phyloP scores from a whole-genome alignment of 1,140 invertebrate genomes.

The Drosophila nasuta region DNA sequence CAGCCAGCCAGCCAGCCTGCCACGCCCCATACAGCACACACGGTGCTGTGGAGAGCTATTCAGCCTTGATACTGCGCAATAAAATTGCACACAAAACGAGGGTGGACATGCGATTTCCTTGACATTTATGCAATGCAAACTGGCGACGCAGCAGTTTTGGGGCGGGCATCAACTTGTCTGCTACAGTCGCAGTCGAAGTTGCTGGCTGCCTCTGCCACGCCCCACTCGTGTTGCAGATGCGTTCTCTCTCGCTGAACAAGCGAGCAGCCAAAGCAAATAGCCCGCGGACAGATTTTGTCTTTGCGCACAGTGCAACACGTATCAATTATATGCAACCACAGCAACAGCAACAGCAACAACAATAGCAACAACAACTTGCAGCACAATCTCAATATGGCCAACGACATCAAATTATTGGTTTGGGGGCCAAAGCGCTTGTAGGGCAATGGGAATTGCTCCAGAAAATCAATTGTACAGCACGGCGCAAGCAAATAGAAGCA shows the following conservation, averaged over 20 bases:
- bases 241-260: slow-evolving; percentile 36
- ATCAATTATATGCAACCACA: slow-evolving; percentile 71
- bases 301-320: slow-evolving; percentile 77
- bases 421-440: slow-evolving; percentile 33
- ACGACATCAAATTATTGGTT: slow-evolving; percentile 63
- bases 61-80: slow-evolving; percentile 48
- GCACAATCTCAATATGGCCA: slow-evolving; percentile 50
- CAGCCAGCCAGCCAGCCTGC: slow-evolving; percentile 7
- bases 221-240: slow-evolving; percentile 66
- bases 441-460: slow-evolving; percentile 16
- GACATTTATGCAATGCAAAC: slow-evolving; percentile 80
- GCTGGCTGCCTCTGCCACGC: slow-evolving; percentile 52
- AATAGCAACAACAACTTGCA: slow-evolving; percentile 16
- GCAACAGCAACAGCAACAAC: slow-evolving; percentile 28
- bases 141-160: slow-evolving; percentile 57
- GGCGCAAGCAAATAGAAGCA: slow-evolving; percentile 22
- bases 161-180: slow-evolving; percentile 54
- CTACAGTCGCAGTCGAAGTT: slow-evolving; percentile 20
- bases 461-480: slow-evolving; percentile 17
- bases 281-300: slow-evolving; percentile 76
- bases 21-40: slow-evolving; percentile 29
- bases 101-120: slow-evolving; percentile 81
- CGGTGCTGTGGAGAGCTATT: neutral
- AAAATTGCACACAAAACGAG: slow-evolving; percentile 70
- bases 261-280: slow-evolving; percentile 73